A percentile compares a stretch with the other conserved stretches of the same genome.
These are phyloP conservation scores for Petaurus breviceps DNA, from an alignment of 2,113 vertebrate genomes.

Conservation along the genomic window DNA sequence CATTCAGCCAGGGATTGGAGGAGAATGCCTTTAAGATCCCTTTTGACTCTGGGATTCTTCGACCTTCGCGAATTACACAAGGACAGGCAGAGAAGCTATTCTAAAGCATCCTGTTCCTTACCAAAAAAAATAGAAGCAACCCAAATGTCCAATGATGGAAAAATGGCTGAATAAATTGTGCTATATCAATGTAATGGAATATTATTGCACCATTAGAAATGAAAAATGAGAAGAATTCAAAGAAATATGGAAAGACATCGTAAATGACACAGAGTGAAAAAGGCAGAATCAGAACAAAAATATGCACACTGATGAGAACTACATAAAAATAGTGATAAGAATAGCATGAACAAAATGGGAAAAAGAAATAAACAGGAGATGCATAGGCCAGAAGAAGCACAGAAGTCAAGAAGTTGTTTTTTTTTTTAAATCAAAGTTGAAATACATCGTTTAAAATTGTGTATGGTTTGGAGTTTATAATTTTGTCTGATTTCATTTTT, in stretches of 20 bases:
- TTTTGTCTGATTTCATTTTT: neutral
- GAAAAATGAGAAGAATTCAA: neutral
- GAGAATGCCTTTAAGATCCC: neutral
- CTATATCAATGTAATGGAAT: neutral
- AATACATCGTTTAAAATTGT: neutral
- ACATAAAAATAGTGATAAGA: neutral
- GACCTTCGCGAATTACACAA: neutral
- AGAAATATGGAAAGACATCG: neutral
- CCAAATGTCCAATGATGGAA: neutral
- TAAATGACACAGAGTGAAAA: neutral
- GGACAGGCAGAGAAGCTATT: neutral
- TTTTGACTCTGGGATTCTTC: neutral
- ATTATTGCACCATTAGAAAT: neutral
- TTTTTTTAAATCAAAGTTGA: neutral
- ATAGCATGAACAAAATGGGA: neutral
- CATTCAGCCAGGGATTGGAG: neutral
- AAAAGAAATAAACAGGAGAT: neutral
- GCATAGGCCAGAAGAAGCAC: neutral
- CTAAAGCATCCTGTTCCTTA: neutral
- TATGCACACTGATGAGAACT: neutral
- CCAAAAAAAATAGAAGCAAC: neutral
- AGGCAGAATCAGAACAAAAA: neutral
- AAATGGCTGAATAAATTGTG: neutral
- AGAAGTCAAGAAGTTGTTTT: neutral
- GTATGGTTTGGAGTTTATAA: neutral